Base-by-base conservation (phyloP, 2,113 vertebrate species). In the Lutjanus erythropterus region DNA sequence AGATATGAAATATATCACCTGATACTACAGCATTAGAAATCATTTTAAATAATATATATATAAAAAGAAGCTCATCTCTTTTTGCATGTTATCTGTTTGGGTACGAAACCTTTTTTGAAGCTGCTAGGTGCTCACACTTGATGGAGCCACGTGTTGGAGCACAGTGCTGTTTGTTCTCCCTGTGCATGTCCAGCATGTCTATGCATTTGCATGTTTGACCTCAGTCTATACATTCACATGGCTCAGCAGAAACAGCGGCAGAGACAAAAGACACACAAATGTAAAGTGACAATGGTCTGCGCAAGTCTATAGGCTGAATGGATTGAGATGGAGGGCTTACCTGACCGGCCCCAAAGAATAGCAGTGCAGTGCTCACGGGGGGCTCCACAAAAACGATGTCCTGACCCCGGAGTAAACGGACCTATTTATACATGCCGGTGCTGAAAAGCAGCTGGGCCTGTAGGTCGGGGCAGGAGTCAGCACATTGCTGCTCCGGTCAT, bases 391-490 rank as follows among this genome's bases (percentile, higher is more conserved):
- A 88, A 91, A 90, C 85, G 62, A 88, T 78, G 87, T 92, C 89
- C 93, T 83, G 88, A 90, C 83, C 90, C 81, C 59, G 23, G 55
- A 78, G 74, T 60, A 84, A 87, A 79, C 62, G 19, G 88, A 82
- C 87, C 91, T 94, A 94, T 96, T 95, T 96, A 96, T 95, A 95
- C 85, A 85, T 87, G 85, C 71, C 71, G 87, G 86, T 86, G 71
- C 87, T 92, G 89, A 89, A 88, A 87, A 80, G 88, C 72, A 78
- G 60, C 84, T 55, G 75, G 76, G 68, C 82, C 86, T 33, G 80
- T 78, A 75, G 89, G 77, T 86, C 85, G 23, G 71, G 89, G 78
- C 77, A 88, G 84, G 82, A 91, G 95, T 96, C 95, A 96, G 95
- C 95, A 96, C 93, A 95, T 96, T 95, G 90, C 93, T 93, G 74